Evolutionary conservation across 1,140 invertebrate genomes (phyloP).

Genomic region (Drosophila varians): DNA sequence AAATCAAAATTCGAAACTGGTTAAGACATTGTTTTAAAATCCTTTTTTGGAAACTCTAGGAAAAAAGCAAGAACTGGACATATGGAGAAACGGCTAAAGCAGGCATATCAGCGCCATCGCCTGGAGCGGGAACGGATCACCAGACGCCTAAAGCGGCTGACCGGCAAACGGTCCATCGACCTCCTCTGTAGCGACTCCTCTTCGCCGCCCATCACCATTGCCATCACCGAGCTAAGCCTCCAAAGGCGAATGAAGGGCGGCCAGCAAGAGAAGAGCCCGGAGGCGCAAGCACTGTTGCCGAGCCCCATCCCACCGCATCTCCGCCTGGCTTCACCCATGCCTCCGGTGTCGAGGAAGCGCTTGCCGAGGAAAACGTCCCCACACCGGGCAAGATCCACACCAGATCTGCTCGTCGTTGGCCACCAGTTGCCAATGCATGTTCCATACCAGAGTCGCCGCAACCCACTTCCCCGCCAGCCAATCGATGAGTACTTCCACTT

Average conservation of each 20-base stretch:
- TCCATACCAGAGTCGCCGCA: neutral
- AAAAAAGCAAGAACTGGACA: neutral
- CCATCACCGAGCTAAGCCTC: neutral
- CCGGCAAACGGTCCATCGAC: constrained; percentile 5
- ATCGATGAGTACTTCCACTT: neutral
- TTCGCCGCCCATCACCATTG: neutral
- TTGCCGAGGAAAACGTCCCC: neutral
- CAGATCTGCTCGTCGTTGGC: constrained; percentile 27
- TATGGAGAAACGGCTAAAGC: neutral
- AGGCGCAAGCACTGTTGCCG: neutral
- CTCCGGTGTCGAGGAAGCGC: neutral
- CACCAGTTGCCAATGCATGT: constrained; percentile 21
- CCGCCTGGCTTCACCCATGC: neutral
- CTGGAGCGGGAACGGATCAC: neutral
- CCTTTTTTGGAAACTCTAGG: neutral
- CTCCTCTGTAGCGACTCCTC: constrained; percentile 1
- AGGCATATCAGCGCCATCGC: neutral
- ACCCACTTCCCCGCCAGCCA: neutral
- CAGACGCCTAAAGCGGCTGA: constrained; percentile 1
- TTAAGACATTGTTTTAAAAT: neutral
- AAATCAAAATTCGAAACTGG: neutral
- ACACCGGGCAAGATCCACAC: neutral
- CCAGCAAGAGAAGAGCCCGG: neutral
- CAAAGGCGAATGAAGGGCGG: neutral
- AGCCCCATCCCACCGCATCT: neutral